These are phyloP conservation scores for Gopherus flavomarginatus DNA, from an alignment of 2,113 vertebrate genomes.

Conservation along the genomic window DNA sequence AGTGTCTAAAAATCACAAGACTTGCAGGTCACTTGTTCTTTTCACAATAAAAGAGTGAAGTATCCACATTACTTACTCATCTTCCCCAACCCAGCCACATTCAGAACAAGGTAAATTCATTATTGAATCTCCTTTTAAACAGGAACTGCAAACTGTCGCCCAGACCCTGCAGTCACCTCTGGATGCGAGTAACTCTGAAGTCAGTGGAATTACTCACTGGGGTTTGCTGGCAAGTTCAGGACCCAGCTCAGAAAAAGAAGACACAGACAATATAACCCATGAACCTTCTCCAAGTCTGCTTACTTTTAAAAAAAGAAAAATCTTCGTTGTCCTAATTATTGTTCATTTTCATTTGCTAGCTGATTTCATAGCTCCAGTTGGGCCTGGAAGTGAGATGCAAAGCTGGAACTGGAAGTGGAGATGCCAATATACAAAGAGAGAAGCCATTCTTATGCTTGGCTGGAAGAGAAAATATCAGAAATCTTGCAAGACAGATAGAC, in stretches of 20 bases:
- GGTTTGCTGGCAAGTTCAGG: conserved; percentile 69
- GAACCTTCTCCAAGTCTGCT: conserved; percentile 46
- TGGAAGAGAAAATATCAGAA: conserved; percentile 49
- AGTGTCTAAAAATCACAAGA: conserved; percentile 11
- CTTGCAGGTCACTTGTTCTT: conserved; percentile 12
- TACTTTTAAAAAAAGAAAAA: conserved; percentile 22
- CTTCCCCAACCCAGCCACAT: conserved; percentile 2
- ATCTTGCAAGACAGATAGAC: background rate
- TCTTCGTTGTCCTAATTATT: conserved; percentile 49
- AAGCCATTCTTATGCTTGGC: conserved; percentile 12
- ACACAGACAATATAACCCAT: conserved; percentile 50
- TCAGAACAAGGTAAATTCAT: conserved; percentile 50
- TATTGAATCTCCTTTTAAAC: conserved; percentile 66
- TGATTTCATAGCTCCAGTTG: conserved; percentile 47
- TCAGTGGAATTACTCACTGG: conserved; percentile 66
- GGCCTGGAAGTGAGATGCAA: conserved; percentile 48
- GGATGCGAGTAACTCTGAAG: conserved; percentile 71
- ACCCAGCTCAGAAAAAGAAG: conserved; percentile 58
- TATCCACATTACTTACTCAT: conserved; percentile 46
- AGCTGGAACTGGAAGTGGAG: conserved; percentile 45
- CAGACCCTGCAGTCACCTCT: conserved; percentile 70
- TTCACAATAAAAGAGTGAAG: background rate
- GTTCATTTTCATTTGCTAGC: conserved; percentile 41
- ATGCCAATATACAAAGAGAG: conserved; percentile 49
- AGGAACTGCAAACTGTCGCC: conserved; percentile 53